Evolutionary conservation across 2,113 vertebrate genomes (phyloP).

Genomic region (Elephas maximus): DNA sequence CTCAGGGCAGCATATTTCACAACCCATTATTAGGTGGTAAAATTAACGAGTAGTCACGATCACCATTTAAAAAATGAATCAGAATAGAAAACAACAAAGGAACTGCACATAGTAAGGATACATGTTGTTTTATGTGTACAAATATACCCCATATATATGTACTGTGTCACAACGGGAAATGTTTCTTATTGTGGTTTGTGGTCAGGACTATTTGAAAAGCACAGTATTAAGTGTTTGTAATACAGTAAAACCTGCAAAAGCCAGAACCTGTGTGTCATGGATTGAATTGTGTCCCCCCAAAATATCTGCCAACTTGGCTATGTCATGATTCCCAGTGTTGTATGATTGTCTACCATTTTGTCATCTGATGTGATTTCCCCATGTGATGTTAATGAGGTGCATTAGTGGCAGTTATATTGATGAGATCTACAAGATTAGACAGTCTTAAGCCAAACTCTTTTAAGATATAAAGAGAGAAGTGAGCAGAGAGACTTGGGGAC

Average conservation of each 20-base stretch:
- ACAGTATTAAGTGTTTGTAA: neutral
- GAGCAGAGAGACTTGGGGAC: no score
- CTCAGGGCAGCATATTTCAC: neutral
- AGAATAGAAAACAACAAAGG: neutral
- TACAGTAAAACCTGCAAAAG: no score
- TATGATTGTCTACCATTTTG: no score
- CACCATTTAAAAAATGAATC: conserved; percentile 33
- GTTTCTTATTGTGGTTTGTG: neutral
- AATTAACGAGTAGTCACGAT: neutral
- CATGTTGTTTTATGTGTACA: neutral
- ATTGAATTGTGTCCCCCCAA: no score
- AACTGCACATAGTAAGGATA: conserved; percentile 25
- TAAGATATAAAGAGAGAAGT: no score
- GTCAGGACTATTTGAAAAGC: neutral
- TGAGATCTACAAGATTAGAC: no score
- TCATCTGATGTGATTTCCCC: no score
- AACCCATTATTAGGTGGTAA: neutral
- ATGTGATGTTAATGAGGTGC: no score
- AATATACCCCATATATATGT: neutral
- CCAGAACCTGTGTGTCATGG: neutral
- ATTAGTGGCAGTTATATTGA: no score
- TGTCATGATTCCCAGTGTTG: no score
- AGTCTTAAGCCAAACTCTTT: no score
- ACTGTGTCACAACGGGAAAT: neutral
- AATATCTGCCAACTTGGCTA: no score